Evolutionary conservation across 2,797 vertebrate genomes (phyloP), one percentile per base, ranked within the genome.

Genomic region (Garrulus glandarius): DNA sequence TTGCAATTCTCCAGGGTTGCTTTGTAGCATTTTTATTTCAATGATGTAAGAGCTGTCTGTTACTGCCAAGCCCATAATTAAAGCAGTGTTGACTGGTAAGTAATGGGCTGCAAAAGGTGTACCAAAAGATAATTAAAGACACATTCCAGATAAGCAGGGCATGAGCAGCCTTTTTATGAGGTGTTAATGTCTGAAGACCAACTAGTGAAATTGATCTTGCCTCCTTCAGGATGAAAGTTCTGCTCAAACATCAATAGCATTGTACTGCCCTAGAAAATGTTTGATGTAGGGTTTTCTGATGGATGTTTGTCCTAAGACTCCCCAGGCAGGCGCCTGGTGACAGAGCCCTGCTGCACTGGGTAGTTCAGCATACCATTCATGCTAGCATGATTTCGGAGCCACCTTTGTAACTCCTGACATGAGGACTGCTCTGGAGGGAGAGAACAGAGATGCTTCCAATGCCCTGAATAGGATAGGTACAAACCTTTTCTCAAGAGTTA

Each of bases 51-150:
- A 85, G 59, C 87, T 88, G 47, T 47, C 76, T 94, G 86, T 84
- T 92, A 46, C 83, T 76, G 87, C 70, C 89, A 92, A 96, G 56
- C 87, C 92, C 77, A 60, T 91, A 92, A 94, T 96, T 94, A 95
- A 95, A 94, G 91, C 77, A 81, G 44, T 57, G 94, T 94, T 95
- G 95, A 67, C 91, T 67, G 34, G 74, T 93, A 97, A 93, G 80
- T 96, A 95, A 96, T 93, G 95, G 85, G 76, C 96, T 91, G 95
- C 91, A 79, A 96, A 97, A 93, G 20, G 92, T 90, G 89, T 93
- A 92, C 85, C 89, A 90, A 55, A 92, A 96, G 94, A 95, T 96
- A 96, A 96, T 91, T 96, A 74, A 93, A 91, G 83, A 67, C 70
- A 29, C 44, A 43, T 52, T 93, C 56, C 80, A 88, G 96, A 96